Conservation (phyloP, 2,113 vertebrate genomes). For the Gobio gobio region DNA sequence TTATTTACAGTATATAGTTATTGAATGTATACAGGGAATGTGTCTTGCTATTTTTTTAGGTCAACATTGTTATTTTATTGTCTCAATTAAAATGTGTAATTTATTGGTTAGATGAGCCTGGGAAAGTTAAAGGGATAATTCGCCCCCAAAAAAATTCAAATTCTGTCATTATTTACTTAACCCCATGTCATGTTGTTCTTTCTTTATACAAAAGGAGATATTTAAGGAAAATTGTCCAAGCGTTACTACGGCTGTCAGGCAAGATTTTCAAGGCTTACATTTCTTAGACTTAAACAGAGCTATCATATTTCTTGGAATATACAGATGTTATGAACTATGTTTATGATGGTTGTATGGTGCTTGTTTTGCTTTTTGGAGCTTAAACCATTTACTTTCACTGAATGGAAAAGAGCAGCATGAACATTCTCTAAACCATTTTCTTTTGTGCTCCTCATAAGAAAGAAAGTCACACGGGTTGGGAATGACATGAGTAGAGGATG, state of each 20-base stretch:
- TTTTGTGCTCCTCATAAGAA: neutral
- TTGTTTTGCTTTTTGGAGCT: too few species aligned
- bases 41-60: neutral
- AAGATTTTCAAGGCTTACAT: neutral
- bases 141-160: neutral
- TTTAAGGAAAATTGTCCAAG: neutral
- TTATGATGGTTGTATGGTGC: neutral
- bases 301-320: neutral
- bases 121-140: neutral
- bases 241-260: neutral
- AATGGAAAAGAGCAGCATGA: neutral
- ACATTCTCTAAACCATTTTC: neutral
- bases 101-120: neutral
- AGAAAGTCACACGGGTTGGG: neutral
- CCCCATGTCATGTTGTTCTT: neutral
- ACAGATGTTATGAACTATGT: neutral
- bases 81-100: neutral
- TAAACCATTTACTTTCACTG: neutral
- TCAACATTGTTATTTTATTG: neutral
- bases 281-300: neutral
- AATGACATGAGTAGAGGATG: neutral
- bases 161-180: neutral
- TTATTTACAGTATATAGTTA: slow-evolving; percentile 22
- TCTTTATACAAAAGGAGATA: neutral
- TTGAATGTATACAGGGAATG: neutral